Base-by-base conservation (phyloP, 2,888 invertebrate genomes). In the Strigamia transsilvanica region DNA sequence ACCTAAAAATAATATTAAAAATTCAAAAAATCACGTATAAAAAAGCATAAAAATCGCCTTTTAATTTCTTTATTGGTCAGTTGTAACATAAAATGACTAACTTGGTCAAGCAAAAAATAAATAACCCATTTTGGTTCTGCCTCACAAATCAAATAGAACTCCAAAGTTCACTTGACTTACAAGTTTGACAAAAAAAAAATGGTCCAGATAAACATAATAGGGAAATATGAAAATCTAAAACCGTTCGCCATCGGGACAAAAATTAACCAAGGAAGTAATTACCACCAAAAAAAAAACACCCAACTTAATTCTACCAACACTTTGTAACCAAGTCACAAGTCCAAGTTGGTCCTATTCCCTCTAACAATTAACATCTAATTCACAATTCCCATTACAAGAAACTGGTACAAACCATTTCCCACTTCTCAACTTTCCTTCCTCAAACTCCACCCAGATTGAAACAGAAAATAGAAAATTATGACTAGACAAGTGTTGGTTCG, bases 371-470 rank as follows among this genome's bases (percentile, higher is more conserved):
- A 61, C 23, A 23, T 61, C 61, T 0, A 21, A 12, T 61, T 61
- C 61, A 18, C 61, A 61, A 12, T 61, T 61, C 61, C 2, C 61
- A 61, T 61, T 15, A 61, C 21, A 21, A 5, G 61, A 61, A 61
- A 61, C 23, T 61, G 18, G 61, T 21, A 1, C 61, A 61, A 61
- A 61, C n/a, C 61, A 23, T 61, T 61, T 61, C 61, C 23, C 61
- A 23, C 61, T 18, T 61, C 21, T 18, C 10, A 61, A 15, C 21
- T 61, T 61, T 61, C 61, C 61, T 61, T 61, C 61, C 61, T 61
- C 61, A 61, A 61, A 23, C 61, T 21, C 61, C 61, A 61, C 61
- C 61, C 61, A 61, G 18, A 23, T 21, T 61, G 61, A 61, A 61
- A 61, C 23, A 61, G 61, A 61, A 61, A 61, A 61, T 61, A 61